phyloP scores from a whole-genome alignment of 2,888 invertebrate genomes.

The Erebia epiphron region DNA sequence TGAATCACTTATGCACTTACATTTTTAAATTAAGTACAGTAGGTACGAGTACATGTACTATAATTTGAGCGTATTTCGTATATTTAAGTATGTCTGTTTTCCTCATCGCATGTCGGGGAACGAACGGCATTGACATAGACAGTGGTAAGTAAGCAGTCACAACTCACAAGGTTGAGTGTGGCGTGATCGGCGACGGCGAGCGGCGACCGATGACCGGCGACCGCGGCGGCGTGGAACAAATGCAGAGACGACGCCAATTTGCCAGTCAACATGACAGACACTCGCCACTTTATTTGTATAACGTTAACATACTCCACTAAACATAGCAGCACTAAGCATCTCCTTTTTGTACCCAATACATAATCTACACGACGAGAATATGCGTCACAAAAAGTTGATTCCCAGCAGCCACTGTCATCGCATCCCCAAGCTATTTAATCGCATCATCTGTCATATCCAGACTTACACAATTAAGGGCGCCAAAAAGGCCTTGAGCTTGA shows the following conservation, averaged over 20 bases:
- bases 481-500: constrained; percentile 65
- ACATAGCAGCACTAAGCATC: constrained; percentile 47
- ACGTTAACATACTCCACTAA: constrained; percentile 64
- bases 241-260: constrained; percentile 72
- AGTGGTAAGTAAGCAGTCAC: constrained; percentile 51
- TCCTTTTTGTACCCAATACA: constrained; percentile 52
- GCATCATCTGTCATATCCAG: constrained; percentile 56
- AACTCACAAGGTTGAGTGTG: constrained; percentile 65
- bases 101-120: constrained; percentile 43
- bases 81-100: constrained; percentile 26
- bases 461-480: constrained; percentile 68
- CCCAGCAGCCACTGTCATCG: constrained; percentile 37
- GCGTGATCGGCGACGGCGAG: constrained; percentile 50
- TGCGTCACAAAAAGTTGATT: constrained; percentile 32
- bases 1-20: neutral
- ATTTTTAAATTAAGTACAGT: too few species aligned
- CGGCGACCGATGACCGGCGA: constrained; percentile 44
- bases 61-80: neutral
- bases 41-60: neutral
- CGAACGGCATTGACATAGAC: constrained; percentile 64
- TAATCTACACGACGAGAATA: constrained; percentile 1
- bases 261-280: constrained; percentile 68
- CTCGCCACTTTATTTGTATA: constrained; percentile 69
- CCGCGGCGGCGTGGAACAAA: constrained; percentile 60
- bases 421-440: constrained; percentile 54